Percentiles rank a stretch among this genome's conserved stretches.
These are phyloP conservation scores for Hipparchia sbordonii DNA, from an alignment of 2,888 invertebrate species.

Conservation along the genomic window DNA sequence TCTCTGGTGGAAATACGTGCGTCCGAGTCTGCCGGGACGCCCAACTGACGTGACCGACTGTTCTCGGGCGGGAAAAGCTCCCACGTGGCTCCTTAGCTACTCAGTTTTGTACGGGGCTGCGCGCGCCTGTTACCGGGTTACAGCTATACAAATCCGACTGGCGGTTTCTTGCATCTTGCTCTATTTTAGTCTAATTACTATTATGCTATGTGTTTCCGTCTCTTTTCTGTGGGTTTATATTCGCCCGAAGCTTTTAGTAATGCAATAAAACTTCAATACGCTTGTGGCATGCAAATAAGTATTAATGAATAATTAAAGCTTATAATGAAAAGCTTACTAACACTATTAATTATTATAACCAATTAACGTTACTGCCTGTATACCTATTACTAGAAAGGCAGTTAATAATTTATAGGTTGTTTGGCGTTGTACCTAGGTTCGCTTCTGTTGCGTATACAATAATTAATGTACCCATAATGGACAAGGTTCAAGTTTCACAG, in stretches of 20 bases:
- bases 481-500: no score
- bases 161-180: slow-evolving; percentile 37
- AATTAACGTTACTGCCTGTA: no score
- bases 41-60: slow-evolving; percentile 40
- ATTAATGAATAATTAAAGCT: not conserved
- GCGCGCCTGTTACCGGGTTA: slow-evolving; percentile 65
- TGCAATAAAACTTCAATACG: not conserved
- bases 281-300: not conserved
- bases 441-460: no score
- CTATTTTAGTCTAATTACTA: slow-evolving; percentile 34
- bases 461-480: no score
- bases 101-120: slow-evolving; percentile 39
- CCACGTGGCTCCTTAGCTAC: slow-evolving; percentile 40
- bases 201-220: slow-evolving; percentile 26
- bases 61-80: slow-evolving; percentile 45
- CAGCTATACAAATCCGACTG: slow-evolving; percentile 32
- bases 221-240: slow-evolving; percentile 21
- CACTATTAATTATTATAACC: no score
- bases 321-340: no score
- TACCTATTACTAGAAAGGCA: no score
- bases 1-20: slow-evolving; percentile 35
- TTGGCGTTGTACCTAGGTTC: no score
- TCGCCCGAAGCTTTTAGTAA: slow-evolving; percentile 5
- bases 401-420: no score
- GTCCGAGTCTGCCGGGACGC: slow-evolving; percentile 41